Percentiles rank a stretch among this genome's conserved stretches.
Conservation (phyloP, 2,113 vertebrate species). For the Rynchops niger region DNA sequence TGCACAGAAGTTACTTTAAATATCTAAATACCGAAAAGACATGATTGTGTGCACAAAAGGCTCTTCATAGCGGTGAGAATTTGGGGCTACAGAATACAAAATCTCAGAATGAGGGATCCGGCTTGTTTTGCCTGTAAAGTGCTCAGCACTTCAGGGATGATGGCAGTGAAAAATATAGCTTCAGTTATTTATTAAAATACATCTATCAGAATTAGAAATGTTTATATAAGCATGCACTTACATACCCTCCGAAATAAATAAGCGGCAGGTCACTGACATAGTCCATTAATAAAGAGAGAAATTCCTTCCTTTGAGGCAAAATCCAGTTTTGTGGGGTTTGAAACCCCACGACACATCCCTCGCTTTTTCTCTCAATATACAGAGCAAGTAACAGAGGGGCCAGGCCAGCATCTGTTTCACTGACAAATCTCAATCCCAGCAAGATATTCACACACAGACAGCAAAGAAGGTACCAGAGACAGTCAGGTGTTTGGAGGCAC, state of each 20-base stretch:
- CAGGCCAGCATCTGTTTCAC: not conserved
- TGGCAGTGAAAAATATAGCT: not conserved
- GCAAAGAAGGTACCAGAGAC: not conserved
- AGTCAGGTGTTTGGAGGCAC: not conserved
- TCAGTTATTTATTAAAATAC: not conserved
- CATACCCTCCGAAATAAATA: not conserved
- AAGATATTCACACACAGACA: not conserved
- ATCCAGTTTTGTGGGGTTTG: not conserved
- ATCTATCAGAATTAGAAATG: not conserved
- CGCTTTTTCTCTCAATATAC: not conserved
- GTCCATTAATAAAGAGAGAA: not conserved
- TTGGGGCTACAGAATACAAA: not conserved
- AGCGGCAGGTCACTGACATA: not conserved
- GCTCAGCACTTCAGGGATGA: not conserved
- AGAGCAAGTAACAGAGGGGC: not conserved
- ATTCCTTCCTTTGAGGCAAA: not conserved
- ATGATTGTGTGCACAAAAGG: not conserved
- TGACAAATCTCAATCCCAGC: not conserved
- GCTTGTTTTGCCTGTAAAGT: not conserved
- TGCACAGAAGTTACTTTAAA: slow-evolving; percentile 24
- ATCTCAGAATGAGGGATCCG: not conserved
- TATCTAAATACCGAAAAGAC: slow-evolving; percentile 4
- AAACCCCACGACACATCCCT: not conserved
- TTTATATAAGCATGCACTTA: not conserved
- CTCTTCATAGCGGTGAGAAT: not conserved